These are phyloP conservation scores for Urocitellus parryii DNA, from an alignment of 2,113 vertebrate genomes.

Conservation along the genomic window DNA sequence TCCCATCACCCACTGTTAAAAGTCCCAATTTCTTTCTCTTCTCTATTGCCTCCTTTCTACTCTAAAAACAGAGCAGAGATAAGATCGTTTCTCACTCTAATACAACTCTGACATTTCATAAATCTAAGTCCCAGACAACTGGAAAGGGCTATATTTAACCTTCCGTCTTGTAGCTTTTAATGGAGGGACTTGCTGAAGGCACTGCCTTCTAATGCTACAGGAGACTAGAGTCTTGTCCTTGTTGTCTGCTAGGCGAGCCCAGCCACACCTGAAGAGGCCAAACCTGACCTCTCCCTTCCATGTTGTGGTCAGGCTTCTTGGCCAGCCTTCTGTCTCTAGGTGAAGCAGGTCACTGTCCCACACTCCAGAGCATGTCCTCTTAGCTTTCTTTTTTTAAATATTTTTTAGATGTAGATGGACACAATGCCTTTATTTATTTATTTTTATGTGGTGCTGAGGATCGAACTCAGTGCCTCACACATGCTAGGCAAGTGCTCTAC, in stretches of 20 bases:
- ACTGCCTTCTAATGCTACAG: slow-evolving; percentile 61
- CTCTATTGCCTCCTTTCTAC: slow-evolving; percentile 65
- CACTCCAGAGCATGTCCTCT: not conserved
- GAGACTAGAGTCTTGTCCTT: slow-evolving; percentile 64
- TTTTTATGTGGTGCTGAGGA: too few species aligned
- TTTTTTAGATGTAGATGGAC: too few species aligned
- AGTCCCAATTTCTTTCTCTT: slow-evolving; percentile 63
- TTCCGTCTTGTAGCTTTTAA: slow-evolving; percentile 70
- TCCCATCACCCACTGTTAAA: slow-evolving; percentile 25
- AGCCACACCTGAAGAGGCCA: not conserved
- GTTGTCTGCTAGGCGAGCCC: slow-evolving; percentile 39
- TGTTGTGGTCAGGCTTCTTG: not conserved
- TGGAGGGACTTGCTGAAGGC: slow-evolving; percentile 68
- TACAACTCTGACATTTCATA: slow-evolving; percentile 77
- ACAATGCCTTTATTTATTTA: too few species aligned
- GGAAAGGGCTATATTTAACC: slow-evolving; percentile 81
- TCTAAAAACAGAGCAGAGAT: slow-evolving; percentile 72
- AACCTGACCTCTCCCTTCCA: not conserved
- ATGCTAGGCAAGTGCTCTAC: too few species aligned
- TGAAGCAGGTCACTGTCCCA: not conserved
- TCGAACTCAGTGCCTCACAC: too few species aligned
- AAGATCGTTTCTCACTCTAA: slow-evolving; percentile 68
- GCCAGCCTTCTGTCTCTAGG: not conserved
- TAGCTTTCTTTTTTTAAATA: not conserved
- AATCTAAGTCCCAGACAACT: slow-evolving; percentile 77